These are phyloP conservation scores for Pterobdella sp. DNA, from an alignment of 2,888 invertebrate species.

Conservation along the genomic window DNA sequence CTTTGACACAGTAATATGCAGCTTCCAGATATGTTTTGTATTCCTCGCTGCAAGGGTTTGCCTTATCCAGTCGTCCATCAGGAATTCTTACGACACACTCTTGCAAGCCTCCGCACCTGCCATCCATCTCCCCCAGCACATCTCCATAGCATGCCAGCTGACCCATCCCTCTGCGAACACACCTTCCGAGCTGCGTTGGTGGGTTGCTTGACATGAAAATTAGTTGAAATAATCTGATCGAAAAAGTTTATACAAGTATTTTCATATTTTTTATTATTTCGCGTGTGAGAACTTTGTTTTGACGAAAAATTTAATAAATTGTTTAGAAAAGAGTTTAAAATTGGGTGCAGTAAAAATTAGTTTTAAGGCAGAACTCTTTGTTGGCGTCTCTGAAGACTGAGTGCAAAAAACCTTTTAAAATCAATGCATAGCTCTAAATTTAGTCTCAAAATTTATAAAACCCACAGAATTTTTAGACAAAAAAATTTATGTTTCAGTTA, in stretches of 20 bases:
- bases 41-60: conserved; percentile 35
- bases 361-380: no score
- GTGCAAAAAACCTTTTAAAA: no score
- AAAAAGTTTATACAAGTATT: background rate
- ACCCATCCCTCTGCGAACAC: conserved; percentile 30
- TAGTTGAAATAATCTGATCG: background rate
- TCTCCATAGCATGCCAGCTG: conserved; percentile 33
- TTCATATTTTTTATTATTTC: background rate
- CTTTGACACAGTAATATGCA: conserved; percentile 35
- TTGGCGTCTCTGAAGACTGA: no score
- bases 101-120: conserved; percentile 34
- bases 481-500: no score
- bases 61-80: conserved; percentile 34
- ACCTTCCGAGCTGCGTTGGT: conserved; percentile 26
- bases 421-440: no score
- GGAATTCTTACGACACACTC: conserved; percentile 35
- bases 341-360: no score
- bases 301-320: background rate
- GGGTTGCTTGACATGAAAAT: background rate
- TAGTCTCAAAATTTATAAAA: no score
- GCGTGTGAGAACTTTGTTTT: background rate
- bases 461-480: no score
- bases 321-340: background rate
- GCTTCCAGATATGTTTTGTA: conserved; percentile 38
- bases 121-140: conserved; percentile 30